Percentiles rank a stretch among this genome's conserved stretches.
These are phyloP conservation scores for Eristalis arbustorum DNA, from an alignment of 2,888 invertebrate genomes.

Conservation along the genomic window DNA sequence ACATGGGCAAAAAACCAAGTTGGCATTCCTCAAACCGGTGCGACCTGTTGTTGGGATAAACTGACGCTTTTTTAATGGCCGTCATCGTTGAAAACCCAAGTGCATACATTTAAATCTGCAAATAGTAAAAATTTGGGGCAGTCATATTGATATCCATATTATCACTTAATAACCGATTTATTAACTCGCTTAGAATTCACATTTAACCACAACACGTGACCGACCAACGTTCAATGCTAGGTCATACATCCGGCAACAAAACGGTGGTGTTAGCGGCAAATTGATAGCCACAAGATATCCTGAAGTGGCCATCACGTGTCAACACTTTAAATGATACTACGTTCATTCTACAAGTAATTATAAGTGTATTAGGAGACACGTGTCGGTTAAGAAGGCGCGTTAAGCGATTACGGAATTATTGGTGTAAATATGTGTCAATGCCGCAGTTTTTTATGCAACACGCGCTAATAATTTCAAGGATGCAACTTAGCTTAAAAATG, in stretches of 20 bases:
- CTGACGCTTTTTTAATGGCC: conserved; percentile 25
- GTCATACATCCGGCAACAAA: conserved; percentile 36
- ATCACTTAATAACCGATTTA: conserved; percentile 50
- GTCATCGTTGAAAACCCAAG: neutral
- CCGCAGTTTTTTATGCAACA: conserved; percentile 1
- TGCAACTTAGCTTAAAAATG: neutral
- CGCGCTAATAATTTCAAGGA: conserved; percentile 28
- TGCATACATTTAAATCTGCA: neutral
- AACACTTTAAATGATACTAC: conserved; percentile 37
- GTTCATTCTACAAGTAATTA: conserved; percentile 47
- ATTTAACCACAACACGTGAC: conserved; percentile 53
- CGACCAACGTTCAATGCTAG: conserved; percentile 42
- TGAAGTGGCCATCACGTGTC: conserved; percentile 59
- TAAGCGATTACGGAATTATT: neutral
- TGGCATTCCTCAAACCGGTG: conserved; percentile 56
- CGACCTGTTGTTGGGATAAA: conserved; percentile 58
- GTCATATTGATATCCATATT: conserved; percentile 10
- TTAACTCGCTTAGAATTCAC: conserved; percentile 30
- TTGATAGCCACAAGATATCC: conserved; percentile 33
- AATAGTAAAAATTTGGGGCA: neutral
- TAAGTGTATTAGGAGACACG: conserved; percentile 48
- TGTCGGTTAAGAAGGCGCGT: conserved; percentile 37
- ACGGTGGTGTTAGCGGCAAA: conserved; percentile 34
- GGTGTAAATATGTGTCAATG: conserved; percentile 15
- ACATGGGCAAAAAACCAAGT: conserved; percentile 43